Evolutionary conservation across 2,888 invertebrate genomes (phyloP).

Genomic region (Orchestes rusci): DNA sequence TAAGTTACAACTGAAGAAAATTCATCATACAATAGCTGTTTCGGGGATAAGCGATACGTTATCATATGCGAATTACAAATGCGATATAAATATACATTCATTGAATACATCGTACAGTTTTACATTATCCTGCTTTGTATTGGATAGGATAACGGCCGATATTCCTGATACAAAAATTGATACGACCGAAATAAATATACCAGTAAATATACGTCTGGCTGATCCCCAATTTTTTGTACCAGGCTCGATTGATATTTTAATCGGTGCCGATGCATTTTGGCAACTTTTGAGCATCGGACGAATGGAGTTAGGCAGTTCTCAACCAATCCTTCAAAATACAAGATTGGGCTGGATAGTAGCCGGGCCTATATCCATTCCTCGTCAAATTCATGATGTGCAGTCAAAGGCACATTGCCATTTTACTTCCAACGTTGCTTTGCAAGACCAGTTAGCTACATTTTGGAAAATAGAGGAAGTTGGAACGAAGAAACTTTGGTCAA

Average conservation of each 20-base stretch:
- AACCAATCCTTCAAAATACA: conserved; percentile 14
- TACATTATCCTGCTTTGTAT: conserved; percentile 16
- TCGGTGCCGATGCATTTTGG: conserved; percentile 18
- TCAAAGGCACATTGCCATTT: conserved; percentile 10
- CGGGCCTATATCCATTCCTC: conserved; percentile 3
- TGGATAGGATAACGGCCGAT: conserved; percentile 16
- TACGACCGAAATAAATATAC: conserved; percentile 10
- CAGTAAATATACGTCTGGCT: conserved; percentile 11
- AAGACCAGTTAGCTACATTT: conserved; percentile 13
- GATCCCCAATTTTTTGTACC: conserved; percentile 16
- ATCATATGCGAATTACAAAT: conserved; percentile 13
- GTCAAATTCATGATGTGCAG: not conserved
- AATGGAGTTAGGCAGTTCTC: conserved; percentile 6
- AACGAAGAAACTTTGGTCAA: conserved; percentile 3
- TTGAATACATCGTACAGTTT: conserved; percentile 5
- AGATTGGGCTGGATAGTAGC: conserved; percentile 16
- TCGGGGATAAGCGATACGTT: conserved; percentile 12
- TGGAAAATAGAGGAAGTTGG: conserved; percentile 16
- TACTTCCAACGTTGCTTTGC: conserved; percentile 5
- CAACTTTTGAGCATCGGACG: conserved; percentile 3
- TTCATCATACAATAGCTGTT: conserved; percentile 11
- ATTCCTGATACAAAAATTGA: conserved; percentile 11
- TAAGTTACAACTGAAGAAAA: conserved; percentile 11
- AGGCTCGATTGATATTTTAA: conserved; percentile 15
- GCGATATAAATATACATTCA: conserved; percentile 11